Base-by-base conservation (phyloP, 2,797 vertebrate genomes). In the Scleropages formosus region DNA sequence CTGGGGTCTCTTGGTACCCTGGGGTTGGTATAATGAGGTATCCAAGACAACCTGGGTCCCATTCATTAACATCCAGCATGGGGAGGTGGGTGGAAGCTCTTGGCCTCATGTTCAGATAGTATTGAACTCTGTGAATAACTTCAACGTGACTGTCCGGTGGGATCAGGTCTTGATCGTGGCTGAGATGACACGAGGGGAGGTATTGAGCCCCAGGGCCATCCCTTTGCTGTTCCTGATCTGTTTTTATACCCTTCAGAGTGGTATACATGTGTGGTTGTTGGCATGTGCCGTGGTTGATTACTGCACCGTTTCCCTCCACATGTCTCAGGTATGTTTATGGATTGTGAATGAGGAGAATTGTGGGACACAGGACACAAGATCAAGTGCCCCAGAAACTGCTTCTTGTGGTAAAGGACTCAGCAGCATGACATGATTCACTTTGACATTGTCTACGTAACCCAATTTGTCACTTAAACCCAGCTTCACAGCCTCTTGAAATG, bases 11-110 rank as follows among this genome's bases (percentile, higher is more conserved):
- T n/a, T 20, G 49, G 49, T 18, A 18, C 68, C 24, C 24, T 2
- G 10, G 51, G 53, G 18, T 18, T 24, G 4, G 15, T 10, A 27
- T 71, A 71, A 71, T 56, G 68, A 71, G 68, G 49, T 56, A 71
- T 56, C 67, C 53, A 18, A 51, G 68, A 51, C 51, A 71, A 49
- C 51, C 10, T 0, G n/a, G 26, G 49, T 47, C 24, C 18, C 9
- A 4, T 53, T 24, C 51, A 39, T 71, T 31, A 58, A 24, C 68
- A 4, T 0, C 68, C 22, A 10, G 68, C 13, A 24, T 4, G 13
- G 3, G 26, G 15, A 58, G 22, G 26, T 56, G 15, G 22, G 8
- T 27, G 6, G 15, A 8, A 0, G 10, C 44, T 53, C 20, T n/a
- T 18, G 31, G 51, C 16, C 12, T 24, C 51, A 15, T 27, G 16